phyloP scores from a whole-genome alignment of 2,113 vertebrate genomes.

The Sisor rabdophorus region DNA sequence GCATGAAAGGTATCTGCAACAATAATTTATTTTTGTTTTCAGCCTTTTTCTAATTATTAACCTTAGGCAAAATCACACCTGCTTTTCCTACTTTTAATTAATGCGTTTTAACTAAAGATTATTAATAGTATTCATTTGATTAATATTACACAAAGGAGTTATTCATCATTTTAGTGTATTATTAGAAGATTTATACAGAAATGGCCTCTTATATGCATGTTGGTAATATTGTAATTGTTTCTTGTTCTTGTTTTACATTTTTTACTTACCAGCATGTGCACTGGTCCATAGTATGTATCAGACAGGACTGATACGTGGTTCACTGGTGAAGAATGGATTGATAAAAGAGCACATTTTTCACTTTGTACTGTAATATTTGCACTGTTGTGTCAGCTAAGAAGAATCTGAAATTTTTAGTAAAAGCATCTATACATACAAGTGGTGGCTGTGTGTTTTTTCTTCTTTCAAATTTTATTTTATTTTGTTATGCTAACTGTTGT shows the following conservation, averaged over 20 bases:
- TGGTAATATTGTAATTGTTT: constrained; percentile 22
- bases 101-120: background rate
- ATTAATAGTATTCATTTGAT: constrained; percentile 34
- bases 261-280: constrained; percentile 9
- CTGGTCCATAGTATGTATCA: background rate
- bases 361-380: constrained; percentile 73
- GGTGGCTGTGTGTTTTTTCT: constrained; percentile 48
- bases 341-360: constrained; percentile 67
- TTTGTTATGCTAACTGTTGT: background rate
- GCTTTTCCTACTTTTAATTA: background rate
- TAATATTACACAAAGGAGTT: background rate
- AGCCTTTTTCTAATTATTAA: constrained; percentile 12
- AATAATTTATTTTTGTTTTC: constrained; percentile 50
- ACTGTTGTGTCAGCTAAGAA: constrained; percentile 68
- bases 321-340: constrained; percentile 40
- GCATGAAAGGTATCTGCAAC: constrained; percentile 50
- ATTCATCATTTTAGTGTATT: constrained; percentile 9
- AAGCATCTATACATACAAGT: constrained; percentile 68
- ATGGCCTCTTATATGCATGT: constrained; percentile 3
- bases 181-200: constrained; percentile 6
- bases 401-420: constrained; percentile 62
- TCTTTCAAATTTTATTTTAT: background rate
- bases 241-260: constrained; percentile 1
- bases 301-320: constrained; percentile 1
- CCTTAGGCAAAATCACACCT: constrained; percentile 12